Percentiles rank a stretch among this genome's conserved stretches.
Evolutionary conservation across 2,113 vertebrate genomes (phyloP).

Genomic region (Psephotus haematonotus): DNA sequence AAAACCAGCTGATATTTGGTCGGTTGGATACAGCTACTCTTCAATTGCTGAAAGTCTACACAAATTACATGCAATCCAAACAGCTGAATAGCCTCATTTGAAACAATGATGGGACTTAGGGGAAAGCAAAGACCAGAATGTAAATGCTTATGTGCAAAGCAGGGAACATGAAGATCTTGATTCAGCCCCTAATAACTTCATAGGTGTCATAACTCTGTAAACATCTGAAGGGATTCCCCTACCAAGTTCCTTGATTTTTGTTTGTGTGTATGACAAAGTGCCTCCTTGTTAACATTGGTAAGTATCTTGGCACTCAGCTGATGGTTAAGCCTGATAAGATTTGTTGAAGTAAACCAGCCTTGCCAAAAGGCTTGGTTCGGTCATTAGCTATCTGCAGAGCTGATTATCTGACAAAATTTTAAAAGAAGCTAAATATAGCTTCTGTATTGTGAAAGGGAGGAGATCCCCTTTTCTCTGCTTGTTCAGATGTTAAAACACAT

Average conservation of each 20-base stretch:
- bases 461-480: background rate
- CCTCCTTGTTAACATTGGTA: background rate
- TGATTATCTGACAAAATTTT: background rate
- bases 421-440: background rate
- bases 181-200: background rate
- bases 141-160: background rate
- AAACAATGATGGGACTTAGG: background rate
- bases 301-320: background rate
- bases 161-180: background rate
- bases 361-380: background rate
- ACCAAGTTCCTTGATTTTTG: background rate
- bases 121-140: background rate
- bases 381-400: background rate
- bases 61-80: fast-evolving
- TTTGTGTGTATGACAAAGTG: background rate
- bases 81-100: background rate
- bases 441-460: background rate
- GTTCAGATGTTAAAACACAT: background rate
- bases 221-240: background rate
- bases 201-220: background rate
- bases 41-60: background rate
- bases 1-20: background rate
- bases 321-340: background rate
- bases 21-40: background rate
- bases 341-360: background rate